Evolutionary conservation across 2,888 invertebrate species (phyloP).

Genomic region (Megamerina dolium): DNA sequence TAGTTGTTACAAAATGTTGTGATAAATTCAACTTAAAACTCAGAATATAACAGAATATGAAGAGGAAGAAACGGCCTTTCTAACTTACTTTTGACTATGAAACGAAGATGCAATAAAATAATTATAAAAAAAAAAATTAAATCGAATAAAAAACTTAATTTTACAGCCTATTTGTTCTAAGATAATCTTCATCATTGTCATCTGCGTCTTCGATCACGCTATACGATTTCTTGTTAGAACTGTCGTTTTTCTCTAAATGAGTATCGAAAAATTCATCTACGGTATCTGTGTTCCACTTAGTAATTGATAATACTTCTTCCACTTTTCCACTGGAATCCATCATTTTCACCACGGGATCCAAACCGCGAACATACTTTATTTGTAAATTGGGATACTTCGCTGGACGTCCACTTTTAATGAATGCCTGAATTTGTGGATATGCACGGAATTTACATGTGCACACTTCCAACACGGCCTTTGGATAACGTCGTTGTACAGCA

Average conservation of each 20-base stretch:
- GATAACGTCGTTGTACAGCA: constrained; percentile 68
- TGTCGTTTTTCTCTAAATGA: constrained; percentile 59
- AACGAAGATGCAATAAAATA: no score
- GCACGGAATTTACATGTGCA: constrained; percentile 98
- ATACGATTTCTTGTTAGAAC: constrained; percentile 36
- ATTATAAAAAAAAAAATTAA: no score
- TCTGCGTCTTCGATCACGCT: constrained; percentile 51
- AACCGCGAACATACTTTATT: constrained; percentile 87
- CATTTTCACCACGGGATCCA: constrained; percentile 90
- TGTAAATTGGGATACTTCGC: constrained; percentile 85
- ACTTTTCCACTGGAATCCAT: constrained; percentile 78
- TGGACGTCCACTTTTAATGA: constrained; percentile 89
- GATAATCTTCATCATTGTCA: constrained; percentile 45
- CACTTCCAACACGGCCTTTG: constrained; percentile 88
- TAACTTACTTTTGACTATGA: no score
- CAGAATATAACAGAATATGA: no score
- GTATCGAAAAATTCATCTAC: constrained; percentile 93
- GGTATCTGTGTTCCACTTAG: constrained; percentile 98
- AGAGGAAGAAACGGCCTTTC: no score
- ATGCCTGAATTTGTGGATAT: constrained; percentile 97
- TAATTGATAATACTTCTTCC: constrained; percentile 86
- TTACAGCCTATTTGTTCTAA: constrained; percentile 53
- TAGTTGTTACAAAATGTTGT: no score
- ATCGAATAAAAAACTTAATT: no score
- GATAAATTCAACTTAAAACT: no score